A percentile compares a stretch with the other conserved stretches of the same genome.
These are phyloP conservation scores for Hippolais icterina DNA, from an alignment of 2,113 vertebrate genomes.

Conservation along the genomic window DNA sequence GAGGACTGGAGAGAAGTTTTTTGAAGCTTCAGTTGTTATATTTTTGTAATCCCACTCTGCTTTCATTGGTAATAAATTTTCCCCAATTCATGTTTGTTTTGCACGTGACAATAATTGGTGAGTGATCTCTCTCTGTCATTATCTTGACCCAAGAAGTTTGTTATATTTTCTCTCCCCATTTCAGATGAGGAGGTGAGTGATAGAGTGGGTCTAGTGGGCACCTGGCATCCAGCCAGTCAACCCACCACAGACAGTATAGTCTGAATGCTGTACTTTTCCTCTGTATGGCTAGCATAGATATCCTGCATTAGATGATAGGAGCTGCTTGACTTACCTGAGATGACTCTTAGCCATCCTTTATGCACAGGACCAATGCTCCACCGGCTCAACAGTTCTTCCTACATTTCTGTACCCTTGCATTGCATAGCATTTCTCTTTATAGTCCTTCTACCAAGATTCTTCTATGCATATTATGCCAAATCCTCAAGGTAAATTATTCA, in stretches of 20 bases:
- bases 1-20: rapidly evolving
- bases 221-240: not conserved
- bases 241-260: not conserved
- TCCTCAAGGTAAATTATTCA: conserved; percentile 15
- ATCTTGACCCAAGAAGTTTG: not conserved
- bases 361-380: not conserved
- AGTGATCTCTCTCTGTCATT: not conserved
- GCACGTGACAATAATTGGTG: rapidly evolving
- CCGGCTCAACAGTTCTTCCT: not conserved
- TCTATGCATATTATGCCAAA: not conserved
- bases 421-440: not conserved
- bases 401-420: not conserved
- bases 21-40: not conserved
- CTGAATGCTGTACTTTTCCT: not conserved
- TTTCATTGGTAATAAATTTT: not conserved
- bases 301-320: not conserved
- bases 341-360: not conserved
- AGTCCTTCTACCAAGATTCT: not conserved
- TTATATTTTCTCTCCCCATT: not conserved
- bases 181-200: not conserved
- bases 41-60: not conserved
- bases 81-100: not conserved
- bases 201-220: not conserved
- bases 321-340: not conserved
- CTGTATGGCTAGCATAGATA: not conserved